phyloP scores from a whole-genome alignment of 1,140 invertebrate genomes.

The Calliphora vicina region DNA sequence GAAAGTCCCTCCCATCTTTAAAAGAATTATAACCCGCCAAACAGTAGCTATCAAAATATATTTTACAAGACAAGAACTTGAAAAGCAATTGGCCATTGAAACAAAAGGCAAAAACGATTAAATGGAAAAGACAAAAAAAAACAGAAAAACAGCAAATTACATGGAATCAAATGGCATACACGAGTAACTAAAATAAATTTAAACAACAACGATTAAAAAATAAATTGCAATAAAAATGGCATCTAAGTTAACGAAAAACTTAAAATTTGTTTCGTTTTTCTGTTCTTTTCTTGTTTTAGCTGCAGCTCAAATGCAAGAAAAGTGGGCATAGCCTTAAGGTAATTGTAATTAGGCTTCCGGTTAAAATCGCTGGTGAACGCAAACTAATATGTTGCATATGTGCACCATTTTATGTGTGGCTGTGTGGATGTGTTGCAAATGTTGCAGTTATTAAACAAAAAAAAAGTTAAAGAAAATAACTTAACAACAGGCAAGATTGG shows the following conservation, averaged over 20 bases:
- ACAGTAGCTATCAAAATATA: constrained; percentile 32
- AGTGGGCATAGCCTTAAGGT: constrained; percentile 27
- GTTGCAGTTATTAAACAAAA: constrained; percentile 14
- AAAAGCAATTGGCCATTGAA: neutral
- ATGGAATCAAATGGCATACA: constrained; percentile 19
- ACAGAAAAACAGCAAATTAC: neutral
- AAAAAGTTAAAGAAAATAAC: neutral
- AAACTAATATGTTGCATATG: neutral
- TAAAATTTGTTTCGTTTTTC: neutral
- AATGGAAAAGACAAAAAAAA: constrained; percentile 22
- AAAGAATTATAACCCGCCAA: constrained; percentile 30
- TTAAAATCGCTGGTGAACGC: constrained; percentile 17
- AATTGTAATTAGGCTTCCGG: constrained; percentile 38
- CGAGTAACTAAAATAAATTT: neutral
- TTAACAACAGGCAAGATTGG: neutral
- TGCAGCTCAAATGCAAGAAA: neutral
- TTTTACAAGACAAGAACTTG: constrained; percentile 34
- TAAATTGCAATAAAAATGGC: constrained; percentile 11
- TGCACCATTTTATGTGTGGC: neutral
- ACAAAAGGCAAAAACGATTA: neutral
- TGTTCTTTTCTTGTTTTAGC: too few relatives aligned
- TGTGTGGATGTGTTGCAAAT: neutral
- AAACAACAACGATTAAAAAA: constrained; percentile 27
- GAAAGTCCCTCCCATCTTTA: neutral
- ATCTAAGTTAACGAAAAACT: neutral